A percentile compares a stretch with the other conserved stretches of the same genome.
phyloP scores from a whole-genome alignment of 2,888 invertebrate species.

The Spatulosminthurus flaviceps region DNA sequence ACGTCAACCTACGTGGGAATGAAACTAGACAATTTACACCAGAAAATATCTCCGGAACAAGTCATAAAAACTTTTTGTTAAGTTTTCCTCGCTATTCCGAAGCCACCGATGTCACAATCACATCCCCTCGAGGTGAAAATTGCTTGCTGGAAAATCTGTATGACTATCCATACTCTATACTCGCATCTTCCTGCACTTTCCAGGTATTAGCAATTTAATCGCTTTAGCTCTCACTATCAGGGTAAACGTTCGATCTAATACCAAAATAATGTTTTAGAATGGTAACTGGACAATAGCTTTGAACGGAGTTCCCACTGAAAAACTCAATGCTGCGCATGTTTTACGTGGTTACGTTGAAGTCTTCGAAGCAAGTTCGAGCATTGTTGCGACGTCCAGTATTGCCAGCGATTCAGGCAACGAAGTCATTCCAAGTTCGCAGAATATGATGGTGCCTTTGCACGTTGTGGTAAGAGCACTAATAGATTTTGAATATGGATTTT shows the following conservation, averaged over 20 bases:
- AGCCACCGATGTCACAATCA: neutral
- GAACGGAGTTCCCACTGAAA: neutral
- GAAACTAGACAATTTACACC: neutral
- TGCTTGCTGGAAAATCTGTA: neutral
- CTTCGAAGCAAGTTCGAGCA: neutral
- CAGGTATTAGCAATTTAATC: no score
- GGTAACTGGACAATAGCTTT: slow-evolving; percentile 29
- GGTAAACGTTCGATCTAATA: no score
- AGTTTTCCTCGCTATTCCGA: neutral
- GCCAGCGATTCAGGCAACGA: neutral
- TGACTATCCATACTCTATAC: no score
- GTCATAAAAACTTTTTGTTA: slow-evolving; percentile 6
- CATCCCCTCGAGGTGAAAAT: neutral
- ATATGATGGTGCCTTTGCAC: slow-evolving; percentile 31
- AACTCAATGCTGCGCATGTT: neutral
- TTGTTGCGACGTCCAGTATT: slow-evolving; percentile 5
- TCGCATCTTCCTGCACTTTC: no score
- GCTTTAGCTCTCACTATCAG: no score
- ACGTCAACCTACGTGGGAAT: neutral
- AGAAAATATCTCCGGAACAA: neutral
- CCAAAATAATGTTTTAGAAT: neutral
- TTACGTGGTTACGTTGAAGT: slow-evolving; percentile 34
- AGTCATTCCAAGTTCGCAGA: neutral
- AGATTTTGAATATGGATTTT: no score
- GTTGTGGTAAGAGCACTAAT: slow-evolving; percentile 20